Conservation (phyloP, 1,140 invertebrate genomes). For the Bombus soroeensis region DNA sequence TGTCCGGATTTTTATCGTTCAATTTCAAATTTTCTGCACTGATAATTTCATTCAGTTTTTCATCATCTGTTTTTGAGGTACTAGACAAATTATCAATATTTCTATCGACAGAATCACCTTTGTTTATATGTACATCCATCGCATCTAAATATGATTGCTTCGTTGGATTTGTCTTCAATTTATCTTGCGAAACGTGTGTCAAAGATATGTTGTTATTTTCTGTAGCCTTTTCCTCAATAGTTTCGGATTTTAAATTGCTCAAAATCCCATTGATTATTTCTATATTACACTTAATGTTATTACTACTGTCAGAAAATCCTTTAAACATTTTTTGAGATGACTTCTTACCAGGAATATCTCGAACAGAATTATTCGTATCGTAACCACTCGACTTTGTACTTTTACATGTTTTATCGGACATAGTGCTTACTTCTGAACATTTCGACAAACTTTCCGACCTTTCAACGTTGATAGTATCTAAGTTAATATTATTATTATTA, state of each 20-base stretch:
- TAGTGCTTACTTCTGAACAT: conserved; percentile 42
- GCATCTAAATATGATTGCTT: conserved; percentile 21
- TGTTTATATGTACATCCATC: neutral
- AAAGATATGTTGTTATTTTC: neutral
- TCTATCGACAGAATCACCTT: neutral
- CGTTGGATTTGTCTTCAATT: neutral
- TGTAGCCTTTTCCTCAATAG: neutral
- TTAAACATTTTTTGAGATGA: conserved; percentile 55
- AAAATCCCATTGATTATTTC: conserved; percentile 59
- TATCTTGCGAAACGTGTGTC: neutral
- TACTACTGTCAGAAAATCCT: conserved; percentile 48
- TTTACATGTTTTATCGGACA: conserved; percentile 8
- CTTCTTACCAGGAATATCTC: conserved; percentile 22
- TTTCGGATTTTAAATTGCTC: conserved; percentile 43
- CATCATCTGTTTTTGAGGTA: conserved; percentile 74
- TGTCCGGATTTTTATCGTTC: conserved; percentile 4
- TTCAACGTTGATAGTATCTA: conserved; percentile 19
- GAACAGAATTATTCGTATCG: conserved; percentile 53
- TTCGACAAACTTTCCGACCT: conserved; percentile 59
- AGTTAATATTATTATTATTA: conserved; percentile 31
- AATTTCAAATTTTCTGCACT: conserved; percentile 50
- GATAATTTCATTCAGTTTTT: conserved; percentile 73
- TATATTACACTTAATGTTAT: conserved; percentile 46
- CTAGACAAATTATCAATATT: conserved; percentile 52
- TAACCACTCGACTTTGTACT: conserved; percentile 63